Conservation (phyloP, 23 tunicate species). For the Corella eumyota region DNA sequence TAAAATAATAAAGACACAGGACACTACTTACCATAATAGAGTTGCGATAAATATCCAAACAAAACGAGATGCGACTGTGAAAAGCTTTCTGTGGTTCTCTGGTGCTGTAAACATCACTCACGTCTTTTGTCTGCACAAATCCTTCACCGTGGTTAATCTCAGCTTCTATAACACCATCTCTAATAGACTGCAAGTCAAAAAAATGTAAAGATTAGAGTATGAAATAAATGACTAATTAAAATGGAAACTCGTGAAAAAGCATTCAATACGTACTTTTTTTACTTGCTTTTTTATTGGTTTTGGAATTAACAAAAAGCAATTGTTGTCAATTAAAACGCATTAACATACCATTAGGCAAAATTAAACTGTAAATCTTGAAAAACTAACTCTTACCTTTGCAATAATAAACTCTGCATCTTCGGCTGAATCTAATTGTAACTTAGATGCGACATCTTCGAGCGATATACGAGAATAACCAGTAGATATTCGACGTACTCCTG, state of each 20-base stretch:
- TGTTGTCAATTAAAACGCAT: not conserved
- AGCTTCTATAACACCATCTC: slow-evolving; percentile 98
- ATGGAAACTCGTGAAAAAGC: not conserved
- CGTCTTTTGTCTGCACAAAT: slow-evolving; percentile 72
- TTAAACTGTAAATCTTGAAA: not conserved
- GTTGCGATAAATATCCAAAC: slow-evolving; percentile 71
- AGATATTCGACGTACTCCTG: slow-evolving; percentile 86
- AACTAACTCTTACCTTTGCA: slow-evolving; percentile 51
- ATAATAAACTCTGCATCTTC: slow-evolving; percentile 98
- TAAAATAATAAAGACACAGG: no score
- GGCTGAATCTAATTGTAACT: slow-evolving; percentile 78
- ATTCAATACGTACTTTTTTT: not conserved
- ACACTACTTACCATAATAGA: slow-evolving; percentile 75
- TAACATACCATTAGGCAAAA: not conserved
- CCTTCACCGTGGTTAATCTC: slow-evolving; percentile 83
- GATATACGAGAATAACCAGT: slow-evolving; percentile 73
- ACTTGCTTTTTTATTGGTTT: not conserved
- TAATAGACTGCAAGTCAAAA: slow-evolving; percentile 36
- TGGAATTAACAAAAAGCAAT: not conserved
- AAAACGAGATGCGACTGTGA: slow-evolving; percentile 78
- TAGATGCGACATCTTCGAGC: slow-evolving; percentile 57
- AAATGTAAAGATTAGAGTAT: no score
- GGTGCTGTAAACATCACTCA: slow-evolving; percentile 70
- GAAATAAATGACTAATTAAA: not conserved
- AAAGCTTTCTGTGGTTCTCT: slow-evolving; percentile 93